Conservation (phyloP, 1,140 invertebrate species). For the Pogonomyrmex californicus region DNA sequence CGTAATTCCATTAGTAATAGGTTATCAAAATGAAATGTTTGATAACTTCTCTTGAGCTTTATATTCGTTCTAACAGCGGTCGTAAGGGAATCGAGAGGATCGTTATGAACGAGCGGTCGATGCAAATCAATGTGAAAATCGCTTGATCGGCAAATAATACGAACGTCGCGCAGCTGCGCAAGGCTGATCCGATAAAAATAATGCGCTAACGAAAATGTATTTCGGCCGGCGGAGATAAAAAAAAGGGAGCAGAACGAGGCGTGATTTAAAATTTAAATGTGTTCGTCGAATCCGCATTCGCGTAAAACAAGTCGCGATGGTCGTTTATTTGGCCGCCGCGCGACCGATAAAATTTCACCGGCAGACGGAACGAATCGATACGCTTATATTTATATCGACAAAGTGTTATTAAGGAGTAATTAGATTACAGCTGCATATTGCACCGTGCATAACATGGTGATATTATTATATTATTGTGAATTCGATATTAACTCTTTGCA, state of each 20-base stretch:
- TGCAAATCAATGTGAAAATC: constrained; percentile 28
- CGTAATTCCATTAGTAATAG: background rate
- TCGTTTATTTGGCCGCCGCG: constrained; percentile 42
- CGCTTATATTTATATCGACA: constrained; percentile 46
- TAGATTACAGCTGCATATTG: constrained; percentile 44
- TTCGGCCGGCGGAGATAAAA: background rate
- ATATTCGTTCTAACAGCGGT: background rate
- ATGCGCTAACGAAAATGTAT: constrained; percentile 54
- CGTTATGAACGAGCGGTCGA: background rate
- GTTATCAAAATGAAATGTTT: constrained; percentile 1
- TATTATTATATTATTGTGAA: background rate
- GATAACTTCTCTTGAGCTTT: background rate
- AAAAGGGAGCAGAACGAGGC: constrained; percentile 3
- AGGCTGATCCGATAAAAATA: constrained; percentile 47
- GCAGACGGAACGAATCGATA: constrained; percentile 40
- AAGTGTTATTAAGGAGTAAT: constrained; percentile 61
- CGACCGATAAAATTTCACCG: constrained; percentile 51
- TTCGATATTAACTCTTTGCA: constrained; percentile 42
- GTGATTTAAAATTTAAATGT: constrained; percentile 64
- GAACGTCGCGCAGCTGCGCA: constrained; percentile 23
- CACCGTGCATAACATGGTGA: background rate
- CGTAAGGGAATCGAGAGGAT: background rate
- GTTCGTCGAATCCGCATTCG: constrained; percentile 47
- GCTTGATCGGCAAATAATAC: constrained; percentile 44
- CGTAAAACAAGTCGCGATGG: constrained; percentile 56